Percentiles rank a stretch among this genome's conserved stretches.
These are phyloP conservation scores for Lasioglossum marginatum DNA, from an alignment of 2,888 invertebrate genomes.

Conservation along the genomic window DNA sequence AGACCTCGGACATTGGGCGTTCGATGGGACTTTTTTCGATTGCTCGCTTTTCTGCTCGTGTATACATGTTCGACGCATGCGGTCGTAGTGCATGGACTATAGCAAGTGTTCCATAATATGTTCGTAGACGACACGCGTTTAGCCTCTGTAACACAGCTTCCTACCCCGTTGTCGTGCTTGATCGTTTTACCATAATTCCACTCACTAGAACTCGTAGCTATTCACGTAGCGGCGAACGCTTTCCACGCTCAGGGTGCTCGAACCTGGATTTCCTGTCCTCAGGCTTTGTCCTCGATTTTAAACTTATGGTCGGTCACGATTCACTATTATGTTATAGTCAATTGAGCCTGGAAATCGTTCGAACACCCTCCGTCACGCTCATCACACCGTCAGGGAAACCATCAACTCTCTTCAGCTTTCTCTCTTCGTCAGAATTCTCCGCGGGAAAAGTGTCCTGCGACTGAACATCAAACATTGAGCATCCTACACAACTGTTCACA, in stretches of 20 bases:
- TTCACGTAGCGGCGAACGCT: conserved; percentile 36
- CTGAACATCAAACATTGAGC: not conserved
- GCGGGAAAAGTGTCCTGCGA: conserved; percentile 49
- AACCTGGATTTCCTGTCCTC: not conserved
- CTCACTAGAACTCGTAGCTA: conserved; percentile 32
- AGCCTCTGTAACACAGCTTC: conserved; percentile 38
- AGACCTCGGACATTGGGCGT: conserved; percentile 56
- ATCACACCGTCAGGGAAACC: conserved; percentile 37
- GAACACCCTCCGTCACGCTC: conserved; percentile 46
- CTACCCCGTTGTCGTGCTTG: conserved; percentile 34
- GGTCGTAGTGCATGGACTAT: conserved; percentile 42
- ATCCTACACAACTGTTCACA: not conserved
- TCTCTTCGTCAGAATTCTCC: conserved; percentile 40
- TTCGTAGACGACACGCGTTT: conserved; percentile 30
- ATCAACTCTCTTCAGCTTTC: conserved; percentile 56
- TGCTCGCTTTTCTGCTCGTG: conserved; percentile 50
- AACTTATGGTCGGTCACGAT: not conserved
- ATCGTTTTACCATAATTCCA: conserved; percentile 45
- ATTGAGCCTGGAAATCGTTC: not conserved
- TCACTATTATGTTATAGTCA: not conserved
- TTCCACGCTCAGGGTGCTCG: conserved; percentile 43
- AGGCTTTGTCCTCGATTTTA: not conserved
- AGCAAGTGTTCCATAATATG: conserved; percentile 15
- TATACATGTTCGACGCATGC: conserved; percentile 24
- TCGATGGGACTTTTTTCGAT: conserved; percentile 48